Base-by-base conservation (phyloP, 2,113 vertebrate genomes). In the Oxygymnocypris stewartii region DNA sequence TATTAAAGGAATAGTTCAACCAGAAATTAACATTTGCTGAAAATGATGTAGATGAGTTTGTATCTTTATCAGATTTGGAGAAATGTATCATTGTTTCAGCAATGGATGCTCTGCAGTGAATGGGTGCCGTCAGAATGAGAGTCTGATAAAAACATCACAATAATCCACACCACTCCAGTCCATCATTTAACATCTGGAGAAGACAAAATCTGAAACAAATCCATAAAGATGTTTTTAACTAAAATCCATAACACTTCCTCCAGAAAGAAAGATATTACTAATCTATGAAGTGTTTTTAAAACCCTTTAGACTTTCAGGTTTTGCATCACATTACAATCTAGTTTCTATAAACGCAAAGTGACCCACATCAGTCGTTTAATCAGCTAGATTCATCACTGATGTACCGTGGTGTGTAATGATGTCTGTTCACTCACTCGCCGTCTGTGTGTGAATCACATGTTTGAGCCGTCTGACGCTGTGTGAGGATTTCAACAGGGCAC, bases 391-490 rank as follows among this genome's bases (percentile, higher is more conserved):
- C 10, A 11, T 61, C 59, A 4, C 23, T 61, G 23, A 11, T 4
- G 16, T 10, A 8, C 28, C 20, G 51, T 20, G 16, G 51, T 57
- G 16, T 54, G 51, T 18, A 18, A 54, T 18, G 6, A 5, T 18
- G 18, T 2, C 18, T 57, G 31, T 40, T 40, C 31, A 10, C 67
- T 69, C 65, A 73, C 18, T 23, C 11, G 11, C 4, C 23, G 11
- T 42, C 4, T 74, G 71, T 75, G 69, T 47, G 42, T 75, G 40
- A 23, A 42, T 23, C 23, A 47, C 40, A 75, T 47, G 73, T 44
- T 44, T 75, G 31, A 14, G 9, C 25, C n/a, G 31, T 71, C 87
- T 74, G 81, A 73, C 67, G 59, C n/a, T 54, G 28, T 49, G 44
- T 79, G 59, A 37, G 59, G 57, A 61, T 78, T 71, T 59, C 28